Evolutionary conservation across 2,113 vertebrate species (phyloP).

Genomic region (Apaloderma vittatum): DNA sequence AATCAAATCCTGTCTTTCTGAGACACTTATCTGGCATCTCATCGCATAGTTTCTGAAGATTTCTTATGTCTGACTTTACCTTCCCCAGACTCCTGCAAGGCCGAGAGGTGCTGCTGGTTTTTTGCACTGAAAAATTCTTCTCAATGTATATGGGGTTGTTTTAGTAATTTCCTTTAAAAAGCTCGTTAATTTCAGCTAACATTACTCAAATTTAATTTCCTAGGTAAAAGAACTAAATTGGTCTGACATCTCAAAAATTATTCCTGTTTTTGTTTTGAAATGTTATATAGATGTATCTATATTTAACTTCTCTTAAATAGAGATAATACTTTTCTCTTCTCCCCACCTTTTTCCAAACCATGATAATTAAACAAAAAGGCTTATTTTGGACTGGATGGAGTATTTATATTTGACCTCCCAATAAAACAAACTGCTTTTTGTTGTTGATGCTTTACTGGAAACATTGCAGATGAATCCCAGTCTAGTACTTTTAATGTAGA

Average conservation of each 20-base stretch:
- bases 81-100: not conserved
- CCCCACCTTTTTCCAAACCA: not conserved
- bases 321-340: not conserved
- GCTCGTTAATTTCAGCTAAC: not conserved
- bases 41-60: constrained; percentile 13
- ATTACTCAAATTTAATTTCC: not conserved
- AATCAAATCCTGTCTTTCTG: constrained; percentile 54
- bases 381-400: not conserved
- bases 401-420: not conserved
- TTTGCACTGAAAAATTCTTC: not conserved
- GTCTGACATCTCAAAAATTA: not conserved
- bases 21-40: constrained; percentile 39
- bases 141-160: not conserved
- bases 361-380: constrained; percentile 38
- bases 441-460: constrained; percentile 20
- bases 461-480: not conserved
- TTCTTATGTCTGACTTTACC: constrained; percentile 31
- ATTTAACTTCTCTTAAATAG: not conserved
- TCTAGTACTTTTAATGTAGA: not conserved
- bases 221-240: not conserved
- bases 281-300: not conserved
- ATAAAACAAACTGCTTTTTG: constrained; percentile 30
- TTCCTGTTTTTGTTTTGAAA: not conserved
- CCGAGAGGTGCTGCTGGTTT: not conserved
- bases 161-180: not conserved